A percentile compares a stretch with the other conserved stretches of the same genome.
These are phyloP conservation scores for Dioctria linearis DNA, from an alignment of 2,888 invertebrate species.

Conservation along the genomic window DNA sequence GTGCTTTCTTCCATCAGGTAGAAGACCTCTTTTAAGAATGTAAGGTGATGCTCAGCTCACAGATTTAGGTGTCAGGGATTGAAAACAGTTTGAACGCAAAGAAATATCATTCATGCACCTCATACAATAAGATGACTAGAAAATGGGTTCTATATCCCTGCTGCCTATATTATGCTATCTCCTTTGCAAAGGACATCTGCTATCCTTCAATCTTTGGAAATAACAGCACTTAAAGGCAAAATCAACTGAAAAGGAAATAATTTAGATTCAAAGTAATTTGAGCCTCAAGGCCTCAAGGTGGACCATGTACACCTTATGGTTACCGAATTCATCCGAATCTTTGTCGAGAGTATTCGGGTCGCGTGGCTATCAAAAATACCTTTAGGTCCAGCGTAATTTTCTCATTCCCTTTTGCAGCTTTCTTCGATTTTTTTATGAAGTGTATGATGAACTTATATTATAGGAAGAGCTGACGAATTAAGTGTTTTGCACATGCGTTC, in stretches of 20 bases:
- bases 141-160: background rate
- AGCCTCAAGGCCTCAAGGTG: slow-evolving; percentile 56
- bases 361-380: slow-evolving; percentile 21
- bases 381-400: background rate
- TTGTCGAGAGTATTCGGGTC: slow-evolving; percentile 30
- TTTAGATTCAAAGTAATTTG: slow-evolving; percentile 55
- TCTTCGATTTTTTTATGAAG: background rate
- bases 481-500: slow-evolving; percentile 33
- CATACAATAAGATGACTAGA: background rate
- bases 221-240: slow-evolving; percentile 10
- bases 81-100: background rate
- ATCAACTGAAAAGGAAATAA: slow-evolving; percentile 54
- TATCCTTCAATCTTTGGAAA: slow-evolving; percentile 24
- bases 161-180: too few relatives aligned
- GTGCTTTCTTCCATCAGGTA: slow-evolving; percentile 22
- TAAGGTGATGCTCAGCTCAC: slow-evolving; percentile 9
- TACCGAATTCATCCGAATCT: slow-evolving; percentile 20
- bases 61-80: background rate
- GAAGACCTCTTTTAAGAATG: background rate
- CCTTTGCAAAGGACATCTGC: slow-evolving; percentile 46
- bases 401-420: background rate
- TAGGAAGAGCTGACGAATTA: background rate
- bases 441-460: background rate
- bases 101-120: too few relatives aligned
- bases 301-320: slow-evolving; percentile 43